Percentiles rank a stretch among this genome's conserved stretches.
Conservation (phyloP, 2,888 invertebrate species). For the Xanthorhoe spadicearia region DNA sequence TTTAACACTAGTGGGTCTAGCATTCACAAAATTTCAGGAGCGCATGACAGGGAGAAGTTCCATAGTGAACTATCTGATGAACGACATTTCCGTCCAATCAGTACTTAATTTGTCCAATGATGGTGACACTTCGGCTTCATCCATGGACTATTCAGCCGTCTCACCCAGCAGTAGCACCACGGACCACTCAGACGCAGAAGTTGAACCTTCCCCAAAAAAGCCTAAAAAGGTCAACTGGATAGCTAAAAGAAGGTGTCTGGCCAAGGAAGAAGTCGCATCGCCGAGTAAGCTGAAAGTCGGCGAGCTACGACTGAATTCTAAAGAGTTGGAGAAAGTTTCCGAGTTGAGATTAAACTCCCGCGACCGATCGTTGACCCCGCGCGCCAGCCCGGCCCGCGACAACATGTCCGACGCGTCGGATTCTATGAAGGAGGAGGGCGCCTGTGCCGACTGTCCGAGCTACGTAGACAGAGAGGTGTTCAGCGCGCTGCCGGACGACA, state of each 20-base stretch:
- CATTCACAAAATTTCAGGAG: conserved; percentile 92
- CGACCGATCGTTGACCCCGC: conserved; percentile 75
- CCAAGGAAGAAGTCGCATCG: conserved; percentile 85
- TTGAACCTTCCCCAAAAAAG: conserved; percentile 91
- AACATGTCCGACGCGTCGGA: conserved; percentile 73
- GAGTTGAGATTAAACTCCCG: conserved; percentile 77
- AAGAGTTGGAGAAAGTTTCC: conserved; percentile 84
- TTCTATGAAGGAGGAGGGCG: conserved; percentile 71
- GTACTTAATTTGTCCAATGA: conserved; percentile 87
- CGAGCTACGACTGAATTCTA: conserved; percentile 87
- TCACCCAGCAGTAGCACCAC: conserved; percentile 81
- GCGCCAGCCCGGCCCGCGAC: conserved; percentile 79
- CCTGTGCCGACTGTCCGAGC: conserved; percentile 85
- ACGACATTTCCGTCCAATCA: conserved; percentile 91
- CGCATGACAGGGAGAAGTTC: conserved; percentile 88
- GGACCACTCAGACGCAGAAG: conserved; percentile 87
- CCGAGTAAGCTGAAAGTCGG: conserved; percentile 89
- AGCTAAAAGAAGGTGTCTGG: conserved; percentile 77
- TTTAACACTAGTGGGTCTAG: conserved; percentile 91
- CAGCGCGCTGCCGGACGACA: conserved; percentile 88
- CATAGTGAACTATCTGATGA: conserved; percentile 90
- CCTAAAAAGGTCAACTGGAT: conserved; percentile 83
- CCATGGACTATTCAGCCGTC: conserved; percentile 80
- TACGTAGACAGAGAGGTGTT: conserved; percentile 89
- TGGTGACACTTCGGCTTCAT: conserved; percentile 76